Evolutionary conservation across 1,140 invertebrate genomes (phyloP), one percentile per base, ranked within the genome.

Genomic region (Drosophila nikananu): DNA sequence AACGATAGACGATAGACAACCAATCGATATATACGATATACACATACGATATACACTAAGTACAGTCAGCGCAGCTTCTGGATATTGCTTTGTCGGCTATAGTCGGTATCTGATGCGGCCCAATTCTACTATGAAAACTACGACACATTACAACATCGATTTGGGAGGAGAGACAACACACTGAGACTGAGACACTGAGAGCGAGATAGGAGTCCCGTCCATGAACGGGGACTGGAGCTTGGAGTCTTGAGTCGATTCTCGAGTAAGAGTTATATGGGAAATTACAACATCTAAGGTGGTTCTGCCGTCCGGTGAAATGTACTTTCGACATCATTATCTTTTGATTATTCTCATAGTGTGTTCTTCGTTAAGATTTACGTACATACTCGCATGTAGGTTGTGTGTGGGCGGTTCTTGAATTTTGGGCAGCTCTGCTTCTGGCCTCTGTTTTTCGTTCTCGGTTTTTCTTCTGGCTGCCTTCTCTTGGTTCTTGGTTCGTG

Each of bases 221-320:
- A n/a, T n/a, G 25, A 25, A 51, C 48, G 9, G 8, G n/a, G 30
- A 27, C 35, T 52, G 27, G 49, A 49, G 48, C 48, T 27, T 27
- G 15, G 19, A 46, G 55, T 51, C n/a, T 61, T 48, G 60, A 46
- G 61, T 59, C 58, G 55, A 59, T 60, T 65, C 46, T 81, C 57
- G 57, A 54, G 66, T 83, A 75, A 70, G 63, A 67, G 60, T 39
- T 42, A 81, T 79, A 81, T 79, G 91, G 90, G 80, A 83, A 92
- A 86, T 92, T 90, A 92, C 91, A 92, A 92, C 91, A 92, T 92
- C 91, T 92, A 92, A 92, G 91, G 91, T 92, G 91, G 91, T 92
- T 92, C 75, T 86, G 81, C 91, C 91, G 91, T 92, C 91, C 91
- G 87, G 80, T 92, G 78, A 91, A 90, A 90, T 90, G 86, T 90